Conservation (phyloP, 2,888 invertebrate genomes). For the Brassicogethes aeneus region DNA sequence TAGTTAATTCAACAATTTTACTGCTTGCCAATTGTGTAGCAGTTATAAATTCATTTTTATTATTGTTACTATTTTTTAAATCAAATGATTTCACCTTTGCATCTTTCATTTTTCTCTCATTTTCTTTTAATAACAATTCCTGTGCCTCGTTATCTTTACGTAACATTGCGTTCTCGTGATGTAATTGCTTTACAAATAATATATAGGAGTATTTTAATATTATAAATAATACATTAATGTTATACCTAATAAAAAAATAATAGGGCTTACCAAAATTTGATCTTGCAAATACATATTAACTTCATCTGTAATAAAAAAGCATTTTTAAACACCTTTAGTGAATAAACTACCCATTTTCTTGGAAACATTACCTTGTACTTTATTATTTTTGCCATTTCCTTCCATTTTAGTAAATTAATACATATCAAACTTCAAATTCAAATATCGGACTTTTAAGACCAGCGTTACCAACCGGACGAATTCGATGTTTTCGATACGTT, state of each 20-base stretch:
- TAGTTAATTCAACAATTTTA: conserved; percentile 60
- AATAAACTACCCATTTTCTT: background rate
- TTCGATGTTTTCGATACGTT: too few species aligned
- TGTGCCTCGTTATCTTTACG: conserved; percentile 42
- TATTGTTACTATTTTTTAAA: conserved; percentile 39
- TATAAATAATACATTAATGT: too few species aligned
- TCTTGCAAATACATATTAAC: conserved; percentile 51
- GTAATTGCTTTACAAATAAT: conserved; percentile 49
- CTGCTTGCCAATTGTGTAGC: conserved; percentile 49
- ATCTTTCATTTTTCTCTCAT: conserved; percentile 41
- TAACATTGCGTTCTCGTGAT: conserved; percentile 48
- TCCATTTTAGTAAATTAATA: too few species aligned
- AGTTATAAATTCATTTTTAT: conserved; percentile 43
- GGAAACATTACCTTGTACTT: too few species aligned
- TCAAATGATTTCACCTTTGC: too few species aligned
- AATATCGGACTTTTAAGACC: too few species aligned
- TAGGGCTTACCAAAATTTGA: conserved; percentile 50
- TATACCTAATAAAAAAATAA: too few species aligned
- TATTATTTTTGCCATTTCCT: too few species aligned
- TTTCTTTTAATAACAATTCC: conserved; percentile 20
- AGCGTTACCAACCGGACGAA: too few species aligned
- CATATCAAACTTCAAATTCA: too few species aligned
- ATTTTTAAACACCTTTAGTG: background rate
- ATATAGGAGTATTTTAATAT: too few species aligned
- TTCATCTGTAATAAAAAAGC: conserved; percentile 43